phyloP scores from a whole-genome alignment of 2,113 vertebrate species.

The Cottus gobio region DNA sequence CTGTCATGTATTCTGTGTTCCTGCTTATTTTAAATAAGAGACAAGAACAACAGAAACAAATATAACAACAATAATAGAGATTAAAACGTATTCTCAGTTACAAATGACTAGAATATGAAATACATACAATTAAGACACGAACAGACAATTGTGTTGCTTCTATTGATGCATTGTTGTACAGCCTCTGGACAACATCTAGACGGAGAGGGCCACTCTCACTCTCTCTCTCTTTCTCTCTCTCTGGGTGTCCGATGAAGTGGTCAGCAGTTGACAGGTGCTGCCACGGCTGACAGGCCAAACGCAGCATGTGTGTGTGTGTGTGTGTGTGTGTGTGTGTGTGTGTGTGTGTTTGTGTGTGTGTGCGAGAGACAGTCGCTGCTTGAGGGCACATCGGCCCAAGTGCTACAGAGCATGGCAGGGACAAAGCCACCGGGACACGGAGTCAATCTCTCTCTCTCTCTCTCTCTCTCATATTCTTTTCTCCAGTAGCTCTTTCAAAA shows the following conservation, averaged over 20 bases:
- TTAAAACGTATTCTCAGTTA: neutral
- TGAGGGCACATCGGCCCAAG: slow-evolving; percentile 66
- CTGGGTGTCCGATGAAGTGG: slow-evolving; percentile 74
- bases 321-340: slow-evolving; percentile 31
- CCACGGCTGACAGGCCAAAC: slow-evolving; percentile 73
- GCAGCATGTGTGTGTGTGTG: slow-evolving; percentile 37
- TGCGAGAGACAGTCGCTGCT: slow-evolving; percentile 32
- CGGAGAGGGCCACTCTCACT: slow-evolving; percentile 37
- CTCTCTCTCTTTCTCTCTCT: slow-evolving; percentile 30
- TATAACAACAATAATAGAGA: too few relatives aligned
- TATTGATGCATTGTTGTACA: neutral
- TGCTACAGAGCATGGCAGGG: slow-evolving; percentile 78
- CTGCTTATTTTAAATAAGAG: too few relatives aligned
- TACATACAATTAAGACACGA: neutral
- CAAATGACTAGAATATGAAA: neutral
- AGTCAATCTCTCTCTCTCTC: slow-evolving; percentile 67
- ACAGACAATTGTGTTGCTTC: neutral
- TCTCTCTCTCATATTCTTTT: too few relatives aligned
- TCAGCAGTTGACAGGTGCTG: slow-evolving; percentile 77
- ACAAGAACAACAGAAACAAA: too few relatives aligned
- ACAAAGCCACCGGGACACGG: slow-evolving; percentile 77
- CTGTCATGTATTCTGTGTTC: too few relatives aligned
- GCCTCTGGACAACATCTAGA: slow-evolving; percentile 32
- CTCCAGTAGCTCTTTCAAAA: too few relatives aligned
- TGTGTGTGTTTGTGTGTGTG: slow-evolving; percentile 37